Evolutionary conservation across 2,797 vertebrate genomes (phyloP).

Genomic region (Tiaroga cobitis): DNA sequence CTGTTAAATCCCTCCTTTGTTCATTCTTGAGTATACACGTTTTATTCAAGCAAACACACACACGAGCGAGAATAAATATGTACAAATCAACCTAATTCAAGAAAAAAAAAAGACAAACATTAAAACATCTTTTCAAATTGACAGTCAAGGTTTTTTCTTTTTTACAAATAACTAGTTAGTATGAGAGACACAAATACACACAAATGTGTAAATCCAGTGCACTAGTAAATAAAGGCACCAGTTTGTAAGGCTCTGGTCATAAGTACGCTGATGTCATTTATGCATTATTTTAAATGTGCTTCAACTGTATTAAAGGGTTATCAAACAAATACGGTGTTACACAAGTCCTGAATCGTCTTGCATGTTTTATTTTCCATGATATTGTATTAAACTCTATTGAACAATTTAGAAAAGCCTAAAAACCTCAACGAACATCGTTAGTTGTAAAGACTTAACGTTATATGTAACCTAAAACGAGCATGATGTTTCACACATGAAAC

Average conservation of each 20-base stretch:
- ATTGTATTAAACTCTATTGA: background rate
- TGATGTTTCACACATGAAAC: background rate
- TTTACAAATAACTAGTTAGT: background rate
- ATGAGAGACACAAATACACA: background rate
- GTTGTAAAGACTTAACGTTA: background rate
- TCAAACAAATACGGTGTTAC: background rate
- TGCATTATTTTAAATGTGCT: background rate
- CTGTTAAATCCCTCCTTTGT: constrained; percentile 65
- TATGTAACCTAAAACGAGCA: background rate
- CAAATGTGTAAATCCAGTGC: background rate
- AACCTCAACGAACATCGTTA: background rate
- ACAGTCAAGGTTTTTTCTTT: background rate
- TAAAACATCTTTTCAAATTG: background rate
- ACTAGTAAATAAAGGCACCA: background rate
- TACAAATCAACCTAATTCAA: constrained; percentile 61
- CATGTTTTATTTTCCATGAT: background rate
- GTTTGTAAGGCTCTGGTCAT: background rate
- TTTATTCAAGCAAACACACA: constrained; percentile 42
- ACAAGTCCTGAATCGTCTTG: too few species aligned
- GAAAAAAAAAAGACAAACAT: constrained; percentile 11
- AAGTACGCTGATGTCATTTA: background rate
- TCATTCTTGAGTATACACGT: constrained; percentile 44
- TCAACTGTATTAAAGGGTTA: background rate
- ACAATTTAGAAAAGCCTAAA: background rate
- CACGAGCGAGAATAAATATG: constrained; percentile 65